Evolutionary conservation across 2,797 vertebrate species (phyloP).

Genomic region (Poecilia gillii): DNA sequence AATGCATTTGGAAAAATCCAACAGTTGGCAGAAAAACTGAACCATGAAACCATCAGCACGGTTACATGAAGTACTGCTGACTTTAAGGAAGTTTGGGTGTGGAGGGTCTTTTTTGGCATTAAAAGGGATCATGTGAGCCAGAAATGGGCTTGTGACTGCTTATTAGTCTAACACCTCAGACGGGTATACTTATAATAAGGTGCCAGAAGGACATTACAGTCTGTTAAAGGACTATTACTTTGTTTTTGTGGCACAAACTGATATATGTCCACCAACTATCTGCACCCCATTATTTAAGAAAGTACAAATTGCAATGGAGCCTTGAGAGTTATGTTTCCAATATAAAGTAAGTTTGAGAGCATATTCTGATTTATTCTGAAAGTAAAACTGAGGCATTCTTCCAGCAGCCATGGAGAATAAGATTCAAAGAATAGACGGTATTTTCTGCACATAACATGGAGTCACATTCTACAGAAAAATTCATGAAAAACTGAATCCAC

Average conservation of each 20-base stretch:
- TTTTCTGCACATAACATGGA: no score
- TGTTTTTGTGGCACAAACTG: slow-evolving; percentile 17
- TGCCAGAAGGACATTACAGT: slow-evolving; percentile 25
- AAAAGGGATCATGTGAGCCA: slow-evolving; percentile 12
- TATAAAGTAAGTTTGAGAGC: not conserved
- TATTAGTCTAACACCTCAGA: slow-evolving; percentile 40
- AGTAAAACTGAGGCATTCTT: not conserved
- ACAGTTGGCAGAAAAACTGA: slow-evolving; percentile 24
- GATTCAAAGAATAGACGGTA: not conserved
- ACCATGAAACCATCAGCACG: slow-evolving; percentile 13
- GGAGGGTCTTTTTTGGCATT: slow-evolving; percentile 7
- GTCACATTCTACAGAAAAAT: no score
- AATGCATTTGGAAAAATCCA: slow-evolving; percentile 26
- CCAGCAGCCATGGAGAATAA: not conserved
- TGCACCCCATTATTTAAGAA: not conserved
- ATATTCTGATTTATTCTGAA: not conserved
- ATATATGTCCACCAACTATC: slow-evolving; percentile 7
- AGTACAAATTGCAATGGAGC: slow-evolving; percentile 32
- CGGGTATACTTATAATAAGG: slow-evolving; percentile 9
- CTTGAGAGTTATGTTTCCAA: not conserved
- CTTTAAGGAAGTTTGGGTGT: slow-evolving; percentile 17
- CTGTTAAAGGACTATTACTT: slow-evolving; percentile 20
- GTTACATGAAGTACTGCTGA: slow-evolving; percentile 22
- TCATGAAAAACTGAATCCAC: no score
- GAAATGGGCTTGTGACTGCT: slow-evolving; percentile 24